phyloP scores from a whole-genome alignment of 2,113 vertebrate genomes.

The Nestor notabilis region DNA sequence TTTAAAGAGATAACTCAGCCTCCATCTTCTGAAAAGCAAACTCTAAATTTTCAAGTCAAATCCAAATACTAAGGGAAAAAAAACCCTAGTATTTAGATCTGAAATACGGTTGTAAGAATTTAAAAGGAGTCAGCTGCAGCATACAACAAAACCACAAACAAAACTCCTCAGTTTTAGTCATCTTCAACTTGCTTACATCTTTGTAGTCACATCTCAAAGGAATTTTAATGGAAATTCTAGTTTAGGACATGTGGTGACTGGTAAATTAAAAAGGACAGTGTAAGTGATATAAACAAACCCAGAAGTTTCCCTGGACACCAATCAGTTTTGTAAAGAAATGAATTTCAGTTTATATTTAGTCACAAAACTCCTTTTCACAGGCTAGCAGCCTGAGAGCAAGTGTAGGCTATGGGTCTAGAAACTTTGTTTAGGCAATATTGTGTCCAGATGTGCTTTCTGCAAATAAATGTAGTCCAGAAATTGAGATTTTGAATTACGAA shows the following conservation, averaged over 20 bases:
- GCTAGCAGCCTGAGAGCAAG: neutral
- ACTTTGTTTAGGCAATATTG: neutral
- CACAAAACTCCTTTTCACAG: neutral
- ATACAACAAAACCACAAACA: neutral
- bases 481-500: neutral
- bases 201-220: neutral
- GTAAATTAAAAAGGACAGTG: neutral
- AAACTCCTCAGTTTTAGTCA: neutral
- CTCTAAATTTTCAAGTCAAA: neutral
- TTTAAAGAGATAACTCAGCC: neutral
- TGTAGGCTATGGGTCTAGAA: neutral
- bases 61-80: neutral
- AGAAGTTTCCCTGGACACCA: neutral
- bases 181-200: neutral
- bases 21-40: neutral
- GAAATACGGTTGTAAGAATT: neutral
- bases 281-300: neutral
- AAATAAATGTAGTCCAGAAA: neutral
- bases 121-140: neutral
- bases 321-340: neutral
- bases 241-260: neutral
- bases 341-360: neutral
- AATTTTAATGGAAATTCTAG: neutral
- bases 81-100: neutral
- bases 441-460: neutral